phyloP scores from a whole-genome alignment of 2,113 vertebrate genomes.

The Pyrgilauda ruficollis region DNA sequence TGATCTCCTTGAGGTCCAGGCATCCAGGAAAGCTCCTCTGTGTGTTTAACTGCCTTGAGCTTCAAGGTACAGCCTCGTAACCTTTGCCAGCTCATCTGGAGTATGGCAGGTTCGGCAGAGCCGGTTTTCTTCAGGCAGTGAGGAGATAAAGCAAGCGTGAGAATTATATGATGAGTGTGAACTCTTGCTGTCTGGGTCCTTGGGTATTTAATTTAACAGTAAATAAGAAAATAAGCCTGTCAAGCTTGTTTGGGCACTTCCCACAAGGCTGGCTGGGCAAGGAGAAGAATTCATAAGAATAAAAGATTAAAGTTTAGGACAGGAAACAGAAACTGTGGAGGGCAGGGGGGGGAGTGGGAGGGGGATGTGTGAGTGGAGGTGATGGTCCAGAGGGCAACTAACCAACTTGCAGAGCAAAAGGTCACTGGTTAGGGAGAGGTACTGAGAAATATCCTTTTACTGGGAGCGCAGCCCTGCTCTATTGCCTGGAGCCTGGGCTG shows the following conservation, averaged over 20 bases:
- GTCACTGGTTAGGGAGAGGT: not conserved
- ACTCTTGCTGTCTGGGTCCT: not conserved
- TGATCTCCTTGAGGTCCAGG: not conserved
- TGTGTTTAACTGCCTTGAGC: not conserved
- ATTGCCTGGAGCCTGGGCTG: not conserved
- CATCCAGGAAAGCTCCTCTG: not conserved
- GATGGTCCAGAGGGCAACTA: not conserved
- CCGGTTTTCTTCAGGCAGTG: not conserved
- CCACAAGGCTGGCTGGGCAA: not conserved
- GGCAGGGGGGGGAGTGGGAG: not conserved
- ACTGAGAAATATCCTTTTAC: not conserved
- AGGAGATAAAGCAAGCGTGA: not conserved
- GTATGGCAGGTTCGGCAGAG: rapidly evolving
- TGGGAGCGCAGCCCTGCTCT: not conserved
- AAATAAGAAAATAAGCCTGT: not conserved
- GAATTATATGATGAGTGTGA: not conserved
- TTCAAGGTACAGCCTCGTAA: rapidly evolving
- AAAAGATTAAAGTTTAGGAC: not conserved
- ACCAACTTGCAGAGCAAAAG: not conserved
- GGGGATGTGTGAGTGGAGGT: not conserved
- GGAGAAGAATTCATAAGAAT: not conserved
- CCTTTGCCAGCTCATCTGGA: not conserved
- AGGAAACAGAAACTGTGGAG: not conserved
- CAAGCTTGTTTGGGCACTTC: not conserved
- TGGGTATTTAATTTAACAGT: not conserved